Base-by-base conservation (phyloP, 1,140 invertebrate genomes). In the Protaetia brevitarsis region DNA sequence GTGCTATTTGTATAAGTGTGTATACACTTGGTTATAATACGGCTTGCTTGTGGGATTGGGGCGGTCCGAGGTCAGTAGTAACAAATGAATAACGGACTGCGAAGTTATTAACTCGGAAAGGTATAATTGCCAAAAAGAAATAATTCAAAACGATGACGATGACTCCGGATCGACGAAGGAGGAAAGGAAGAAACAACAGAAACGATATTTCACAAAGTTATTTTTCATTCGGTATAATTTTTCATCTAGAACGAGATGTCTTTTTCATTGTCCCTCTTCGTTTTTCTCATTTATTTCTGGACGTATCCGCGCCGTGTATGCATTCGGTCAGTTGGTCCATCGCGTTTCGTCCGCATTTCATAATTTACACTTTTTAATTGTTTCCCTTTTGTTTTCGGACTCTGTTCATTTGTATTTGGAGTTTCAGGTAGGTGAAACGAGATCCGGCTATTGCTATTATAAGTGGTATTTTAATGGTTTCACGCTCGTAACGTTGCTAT, bases 311-410 rank as follows among this genome's bases (percentile, higher is more conserved):
- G 16, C 10, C 13, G 41, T 45, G 10, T 13, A 6, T 45, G 23
- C 23, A 45, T 10, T 21, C 23, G 41, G 41, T 45, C 41, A 45
- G 41, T 45, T 21, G 41, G 41, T 19, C 41, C 41, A 45, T 45
- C 56, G 21, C 56, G 23, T 58, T 27, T 28, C 56, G 11, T 58
- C n/a, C 56, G 23, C 13, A 28, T 69, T 71, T 71, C 68, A 68
- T 73, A 73, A 73, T 73, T 73, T 73, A 73, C 72, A 71, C 69
- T 67, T 73, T 73, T 73, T 73, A 73, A 73, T 73, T 73, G 72
- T 73, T 73, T 73, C 68, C 60, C 67, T 70, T 69, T 71, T 68
- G 68, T 71, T 70, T 71, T 62, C 63, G 62, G 51, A 41, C 56
- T 23, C 23, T 21, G 63, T 68, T 59, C 64, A 65, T 71, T 70